Conservation (phyloP, 2,797 vertebrate species). For the Rhinogobio ventralis region DNA sequence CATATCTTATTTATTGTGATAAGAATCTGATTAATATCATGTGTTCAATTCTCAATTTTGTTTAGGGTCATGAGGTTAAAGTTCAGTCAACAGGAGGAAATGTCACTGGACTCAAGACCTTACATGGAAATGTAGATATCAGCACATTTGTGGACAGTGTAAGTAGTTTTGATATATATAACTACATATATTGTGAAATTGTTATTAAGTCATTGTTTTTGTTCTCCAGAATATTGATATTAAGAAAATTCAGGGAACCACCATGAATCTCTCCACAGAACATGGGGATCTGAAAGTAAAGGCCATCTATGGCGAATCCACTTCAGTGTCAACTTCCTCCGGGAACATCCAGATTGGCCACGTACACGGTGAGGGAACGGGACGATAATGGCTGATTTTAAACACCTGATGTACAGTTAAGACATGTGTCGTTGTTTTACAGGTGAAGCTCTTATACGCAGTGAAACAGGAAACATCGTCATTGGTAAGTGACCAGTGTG, state of each 20-base stretch:
- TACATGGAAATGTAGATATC: conserved; percentile 91
- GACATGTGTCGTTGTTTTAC: conserved; percentile 45
- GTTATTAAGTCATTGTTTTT: conserved; percentile 28
- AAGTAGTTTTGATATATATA: conserved; percentile 59
- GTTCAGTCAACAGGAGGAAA: conserved; percentile 85
- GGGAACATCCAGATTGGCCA: conserved; percentile 89
- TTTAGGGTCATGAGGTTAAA: conserved; percentile 86
- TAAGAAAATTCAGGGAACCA: conserved; percentile 92
- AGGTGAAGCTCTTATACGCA: conserved; percentile 86
- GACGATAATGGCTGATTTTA: not conserved
- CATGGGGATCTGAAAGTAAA: conserved; percentile 87
- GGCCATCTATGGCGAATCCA: conserved; percentile 90
- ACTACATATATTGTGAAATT: not conserved
- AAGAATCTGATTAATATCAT: not conserved
- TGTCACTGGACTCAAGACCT: conserved; percentile 86
- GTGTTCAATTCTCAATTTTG: conserved; percentile 45
- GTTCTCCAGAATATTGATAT: conserved; percentile 83
- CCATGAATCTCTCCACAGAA: conserved; percentile 88
- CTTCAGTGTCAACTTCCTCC: conserved; percentile 81
- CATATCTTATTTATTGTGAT: not conserved
- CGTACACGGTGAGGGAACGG: conserved; percentile 85
- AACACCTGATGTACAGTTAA: not conserved
- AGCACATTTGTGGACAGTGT: conserved; percentile 84
- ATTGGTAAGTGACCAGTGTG: conserved; percentile 81
- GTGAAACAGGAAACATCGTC: conserved; percentile 82